A percentile compares a stretch with the other conserved stretches of the same genome.
phyloP scores from a whole-genome alignment of 2,113 vertebrate species.

The Diadophis punctatus region DNA sequence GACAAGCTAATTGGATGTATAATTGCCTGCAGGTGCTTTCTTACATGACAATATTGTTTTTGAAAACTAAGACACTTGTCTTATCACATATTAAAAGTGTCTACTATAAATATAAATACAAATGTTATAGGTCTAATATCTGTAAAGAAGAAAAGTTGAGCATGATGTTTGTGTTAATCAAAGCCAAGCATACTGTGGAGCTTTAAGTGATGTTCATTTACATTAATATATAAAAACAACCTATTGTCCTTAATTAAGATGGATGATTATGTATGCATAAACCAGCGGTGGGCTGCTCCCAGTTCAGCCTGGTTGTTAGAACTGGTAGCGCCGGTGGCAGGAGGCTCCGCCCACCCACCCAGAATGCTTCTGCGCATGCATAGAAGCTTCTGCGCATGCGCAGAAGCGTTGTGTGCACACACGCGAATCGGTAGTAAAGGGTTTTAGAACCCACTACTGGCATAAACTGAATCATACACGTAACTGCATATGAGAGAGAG shows the following conservation, averaged over 20 bases:
- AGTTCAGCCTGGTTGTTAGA: too few species aligned
- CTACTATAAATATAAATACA: conserved; percentile 31
- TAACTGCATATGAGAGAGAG: neutral
- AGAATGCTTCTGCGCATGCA: too few species aligned
- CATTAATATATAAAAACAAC: conserved; percentile 12
- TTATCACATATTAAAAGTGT: conserved; percentile 8
- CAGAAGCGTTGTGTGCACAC: too few species aligned
- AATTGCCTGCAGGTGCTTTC: neutral
- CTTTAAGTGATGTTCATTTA: conserved; percentile 36
- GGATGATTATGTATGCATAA: neutral
- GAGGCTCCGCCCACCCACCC: too few species aligned
- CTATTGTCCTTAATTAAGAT: neutral
- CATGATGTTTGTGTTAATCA: conserved; percentile 23
- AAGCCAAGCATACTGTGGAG: neutral
- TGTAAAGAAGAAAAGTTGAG: conserved; percentile 27
- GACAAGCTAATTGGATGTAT: neutral
- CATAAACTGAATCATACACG: neutral
- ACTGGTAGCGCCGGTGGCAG: too few species aligned
- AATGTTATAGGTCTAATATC: conserved; percentile 31
- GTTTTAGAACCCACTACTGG: neutral
- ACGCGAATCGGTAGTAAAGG: too few species aligned
- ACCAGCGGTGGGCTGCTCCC: too few species aligned
- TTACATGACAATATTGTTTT: conserved; percentile 14
- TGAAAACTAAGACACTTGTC: conserved; percentile 10
- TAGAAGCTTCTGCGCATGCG: too few species aligned